Conservation (phyloP, 2,113 vertebrate genomes). For the Phylloscopus whistleri region DNA sequence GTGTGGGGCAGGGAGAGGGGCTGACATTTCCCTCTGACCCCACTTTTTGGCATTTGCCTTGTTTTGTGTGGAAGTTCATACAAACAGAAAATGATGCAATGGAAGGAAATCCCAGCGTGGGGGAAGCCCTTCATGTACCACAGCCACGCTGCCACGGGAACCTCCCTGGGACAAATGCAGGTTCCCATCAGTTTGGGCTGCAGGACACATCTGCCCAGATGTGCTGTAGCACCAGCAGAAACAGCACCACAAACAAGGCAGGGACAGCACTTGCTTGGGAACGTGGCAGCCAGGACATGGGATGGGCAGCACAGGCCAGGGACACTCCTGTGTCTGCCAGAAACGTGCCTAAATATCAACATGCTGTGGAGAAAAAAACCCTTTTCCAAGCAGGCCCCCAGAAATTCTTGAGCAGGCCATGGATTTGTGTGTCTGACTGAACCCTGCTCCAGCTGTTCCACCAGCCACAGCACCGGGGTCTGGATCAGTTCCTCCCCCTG, state of each 20-base stretch:
- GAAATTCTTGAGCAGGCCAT: not conserved
- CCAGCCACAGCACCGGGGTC: not conserved
- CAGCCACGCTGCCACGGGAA: not conserved
- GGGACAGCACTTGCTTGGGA: rapidly evolving
- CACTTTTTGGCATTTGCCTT: not conserved
- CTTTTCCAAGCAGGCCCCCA: not conserved
- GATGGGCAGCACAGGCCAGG: not conserved
- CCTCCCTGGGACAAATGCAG: not conserved
- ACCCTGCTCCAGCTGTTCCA: not conserved
- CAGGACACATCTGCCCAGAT: not conserved
- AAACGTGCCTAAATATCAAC: not conserved
- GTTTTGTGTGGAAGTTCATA: not conserved
- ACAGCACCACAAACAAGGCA: not conserved
- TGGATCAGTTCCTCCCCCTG: not conserved
- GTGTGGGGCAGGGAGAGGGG: rapidly evolving
- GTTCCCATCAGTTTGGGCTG: not conserved
- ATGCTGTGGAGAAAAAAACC: not conserved
- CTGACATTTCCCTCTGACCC: not conserved
- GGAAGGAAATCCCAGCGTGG: not conserved
- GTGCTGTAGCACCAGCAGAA: not conserved
- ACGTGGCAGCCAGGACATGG: rapidly evolving
- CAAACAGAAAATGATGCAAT: not conserved
- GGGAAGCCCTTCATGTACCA: not conserved
- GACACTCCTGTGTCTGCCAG: not conserved
- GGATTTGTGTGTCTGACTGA: rapidly evolving